Evolutionary conservation across 2,888 invertebrate species (phyloP).

Genomic region (Cryptus armator): DNA sequence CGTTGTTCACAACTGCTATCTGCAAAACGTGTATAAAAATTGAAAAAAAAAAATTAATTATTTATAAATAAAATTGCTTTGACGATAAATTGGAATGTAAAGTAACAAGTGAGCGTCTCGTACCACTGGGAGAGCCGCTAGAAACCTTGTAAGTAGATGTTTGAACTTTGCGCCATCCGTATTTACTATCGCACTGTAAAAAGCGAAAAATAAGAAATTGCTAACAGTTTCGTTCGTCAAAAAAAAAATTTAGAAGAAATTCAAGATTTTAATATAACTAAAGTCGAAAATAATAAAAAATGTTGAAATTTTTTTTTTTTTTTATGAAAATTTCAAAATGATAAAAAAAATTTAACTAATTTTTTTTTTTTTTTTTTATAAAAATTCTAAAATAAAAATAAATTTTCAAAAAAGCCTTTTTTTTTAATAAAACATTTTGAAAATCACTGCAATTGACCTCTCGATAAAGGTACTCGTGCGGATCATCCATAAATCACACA

Average conservation of each 20-base stretch:
- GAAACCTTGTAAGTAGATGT: slow-evolving; percentile 91
- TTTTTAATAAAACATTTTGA: no score
- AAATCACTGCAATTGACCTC: slow-evolving; percentile 87
- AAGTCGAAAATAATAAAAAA: slow-evolving; percentile 77
- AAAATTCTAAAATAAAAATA: slow-evolving; percentile 80
- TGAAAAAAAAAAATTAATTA: slow-evolving; percentile 9
- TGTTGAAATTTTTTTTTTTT: slow-evolving; percentile 63
- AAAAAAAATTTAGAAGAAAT: background rate
- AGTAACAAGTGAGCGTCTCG: slow-evolving; percentile 79
- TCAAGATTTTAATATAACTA: background rate
- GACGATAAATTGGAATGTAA: background rate
- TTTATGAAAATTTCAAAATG: slow-evolving; percentile 11
- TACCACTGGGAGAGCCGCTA: slow-evolving; percentile 95
- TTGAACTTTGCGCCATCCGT: slow-evolving; percentile 93
- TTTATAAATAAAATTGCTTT: slow-evolving; percentile 33
- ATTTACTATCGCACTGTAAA: slow-evolving; percentile 94
- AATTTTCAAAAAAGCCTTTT: no score
- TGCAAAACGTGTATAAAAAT: slow-evolving; percentile 86
- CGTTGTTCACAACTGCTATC: slow-evolving; percentile 97
- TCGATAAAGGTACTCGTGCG: slow-evolving; percentile 97
- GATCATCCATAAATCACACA: slow-evolving; percentile 99
- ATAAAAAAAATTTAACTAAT: slow-evolving; percentile 81
- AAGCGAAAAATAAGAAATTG: slow-evolving; percentile 53
- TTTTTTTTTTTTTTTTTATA: slow-evolving; percentile 72
- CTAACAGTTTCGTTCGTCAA: background rate